phyloP scores from a whole-genome alignment of 1,140 invertebrate genomes.

The Drosophila busckii region DNA sequence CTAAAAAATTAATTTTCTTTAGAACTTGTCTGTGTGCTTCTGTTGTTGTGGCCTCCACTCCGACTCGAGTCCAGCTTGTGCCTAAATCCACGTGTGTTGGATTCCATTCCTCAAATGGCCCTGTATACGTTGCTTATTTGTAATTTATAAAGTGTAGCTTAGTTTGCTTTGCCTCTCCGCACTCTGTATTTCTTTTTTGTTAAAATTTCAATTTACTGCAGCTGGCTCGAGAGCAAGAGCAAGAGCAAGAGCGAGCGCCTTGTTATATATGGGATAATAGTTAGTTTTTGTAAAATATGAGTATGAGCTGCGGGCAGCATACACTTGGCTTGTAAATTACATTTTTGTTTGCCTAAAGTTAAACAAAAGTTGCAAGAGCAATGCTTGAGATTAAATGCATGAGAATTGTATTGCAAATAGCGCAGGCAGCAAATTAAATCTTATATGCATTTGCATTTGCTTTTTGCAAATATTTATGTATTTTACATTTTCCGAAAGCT shows the following conservation, averaged over 20 bases:
- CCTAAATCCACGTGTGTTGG: no score
- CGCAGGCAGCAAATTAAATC: neutral
- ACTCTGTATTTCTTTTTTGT: conserved; percentile 12
- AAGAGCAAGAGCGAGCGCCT: neutral
- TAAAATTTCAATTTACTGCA: conserved; percentile 41
- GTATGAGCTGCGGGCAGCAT: neutral
- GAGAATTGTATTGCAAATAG: conserved; percentile 19
- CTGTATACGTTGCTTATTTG: conserved; percentile 56
- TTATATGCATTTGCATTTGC: no score
- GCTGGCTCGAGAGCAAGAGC: neutral
- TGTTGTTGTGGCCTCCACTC: conserved; percentile 49
- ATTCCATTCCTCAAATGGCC: no score
- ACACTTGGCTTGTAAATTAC: conserved; percentile 35
- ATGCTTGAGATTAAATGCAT: conserved; percentile 22
- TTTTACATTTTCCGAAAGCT: no score
- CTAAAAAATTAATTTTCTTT: conserved; percentile 75
- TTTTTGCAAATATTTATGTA: no score
- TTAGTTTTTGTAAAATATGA: conserved; percentile 34
- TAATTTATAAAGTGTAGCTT: conserved; percentile 72
- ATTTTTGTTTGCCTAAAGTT: conserved; percentile 31
- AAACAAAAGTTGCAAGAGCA: conserved; percentile 13
- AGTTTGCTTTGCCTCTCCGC: conserved; percentile 28
- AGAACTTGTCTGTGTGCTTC: conserved; percentile 41
- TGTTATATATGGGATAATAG: conserved; percentile 26
- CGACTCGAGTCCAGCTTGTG: neutral